Evolutionary conservation across 1,140 invertebrate species (phyloP), one percentile per base, ranked within the genome.

Genomic region (Drosophila murphyi): DNA sequence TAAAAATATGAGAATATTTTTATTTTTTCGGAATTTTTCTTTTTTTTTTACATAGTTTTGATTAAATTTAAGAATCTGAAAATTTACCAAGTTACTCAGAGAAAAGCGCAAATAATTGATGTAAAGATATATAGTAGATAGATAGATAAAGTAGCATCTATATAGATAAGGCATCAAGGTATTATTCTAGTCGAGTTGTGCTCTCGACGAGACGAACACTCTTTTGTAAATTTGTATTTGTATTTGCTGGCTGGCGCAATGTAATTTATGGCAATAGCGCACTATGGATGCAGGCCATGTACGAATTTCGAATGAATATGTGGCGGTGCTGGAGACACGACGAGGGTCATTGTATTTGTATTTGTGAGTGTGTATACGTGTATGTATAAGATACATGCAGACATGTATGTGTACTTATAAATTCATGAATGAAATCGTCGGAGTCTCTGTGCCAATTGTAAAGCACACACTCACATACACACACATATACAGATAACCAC

Each of bases 261-360:
- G 71, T 70, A 71, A 88, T 89, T 89, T 89, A 88, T 75, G 85
- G 83, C 85, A 80, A 89, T 89, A 80, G 65, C 80, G 80, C 67
- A 89, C 83, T 87, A 89, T 83, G 73, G 80, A 88, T 83, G 83
- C 83, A 88, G 72, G 70, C 76, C 83, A 88, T 88, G 83, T 89
- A 83, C 77, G 72, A 60, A 47, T 59, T 3, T 12, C 3, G 34
- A 4, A 34, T 37, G 7, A 6, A 37, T 7, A 37, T 37, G 35
- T 20, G 20, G 48, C 3, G 50, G 51, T 20, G 37, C 0, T 29
- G 61, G n/a, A 57, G 50, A 1, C 20, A 52, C 72, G 64, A 67
- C 72, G 76, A 67, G 59, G 71, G 35, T 59, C 75, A 72, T 82
- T 88, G 83, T 87, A 76, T 87, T 80, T 83, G 71, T 20, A 20